Percentiles rank a stretch among this genome's conserved stretches.
These are phyloP conservation scores for Ctenopoma multispine DNA, from an alignment of 2,797 vertebrate genomes.

Conservation along the genomic window DNA sequence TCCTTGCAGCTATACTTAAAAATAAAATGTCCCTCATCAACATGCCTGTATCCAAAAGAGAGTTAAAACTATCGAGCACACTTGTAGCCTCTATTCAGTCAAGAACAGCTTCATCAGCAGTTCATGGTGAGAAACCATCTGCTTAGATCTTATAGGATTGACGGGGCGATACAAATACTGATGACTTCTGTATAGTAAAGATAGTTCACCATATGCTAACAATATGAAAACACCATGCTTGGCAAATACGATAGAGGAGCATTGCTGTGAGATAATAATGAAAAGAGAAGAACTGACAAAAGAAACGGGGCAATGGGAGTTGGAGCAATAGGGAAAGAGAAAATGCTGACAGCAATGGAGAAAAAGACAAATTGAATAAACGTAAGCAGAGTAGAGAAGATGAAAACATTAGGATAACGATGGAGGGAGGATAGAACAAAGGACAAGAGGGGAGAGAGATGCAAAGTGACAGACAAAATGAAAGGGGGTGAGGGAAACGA, in stretches of 20 bases:
- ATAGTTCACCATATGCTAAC: constrained; percentile 69
- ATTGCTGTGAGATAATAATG: constrained; percentile 51
- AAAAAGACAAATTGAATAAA: constrained; percentile 56
- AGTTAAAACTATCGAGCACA: constrained; percentile 27
- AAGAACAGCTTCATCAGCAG: constrained; percentile 62
- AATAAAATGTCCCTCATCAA: constrained; percentile 10
- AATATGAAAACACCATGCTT: constrained; percentile 48
- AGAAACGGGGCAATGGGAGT: constrained; percentile 20
- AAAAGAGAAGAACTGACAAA: constrained; percentile 18
- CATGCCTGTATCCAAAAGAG: not conserved
- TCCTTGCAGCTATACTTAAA: not conserved
- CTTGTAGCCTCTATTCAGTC: constrained; percentile 21
- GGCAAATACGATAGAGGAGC: constrained; percentile 36
- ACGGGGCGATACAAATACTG: constrained; percentile 58
- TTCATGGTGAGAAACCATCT: constrained; percentile 65
- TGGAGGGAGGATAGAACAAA: constrained; percentile 24
- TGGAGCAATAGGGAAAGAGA: constrained; percentile 30
- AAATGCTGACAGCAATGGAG: constrained; percentile 56
- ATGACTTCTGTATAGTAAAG: constrained; percentile 63
- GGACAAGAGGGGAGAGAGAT: constrained; percentile 23
- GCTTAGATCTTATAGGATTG: constrained; percentile 59
- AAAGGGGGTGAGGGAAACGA: constrained; percentile 39
- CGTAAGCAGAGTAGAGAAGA: constrained; percentile 41
- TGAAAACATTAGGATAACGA: constrained; percentile 48
- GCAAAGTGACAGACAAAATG: constrained; percentile 39